Evolutionary conservation across 2,113 vertebrate genomes (phyloP).

Genomic region (Chrysochloris asiatica): DNA sequence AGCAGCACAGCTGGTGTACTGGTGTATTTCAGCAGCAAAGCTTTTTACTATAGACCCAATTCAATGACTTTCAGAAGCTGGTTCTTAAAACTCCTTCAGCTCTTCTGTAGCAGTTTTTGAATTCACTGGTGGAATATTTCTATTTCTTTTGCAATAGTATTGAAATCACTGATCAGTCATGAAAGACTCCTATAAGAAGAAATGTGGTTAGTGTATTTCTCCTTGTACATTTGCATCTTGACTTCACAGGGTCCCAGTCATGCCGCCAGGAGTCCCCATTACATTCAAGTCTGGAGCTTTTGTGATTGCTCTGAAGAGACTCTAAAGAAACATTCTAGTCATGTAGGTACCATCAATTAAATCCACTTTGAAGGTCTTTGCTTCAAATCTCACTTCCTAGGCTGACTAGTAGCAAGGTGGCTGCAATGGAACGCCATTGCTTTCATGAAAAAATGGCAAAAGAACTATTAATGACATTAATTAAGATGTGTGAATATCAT

Average conservation of each 20-base stretch:
- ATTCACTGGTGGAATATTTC: neutral
- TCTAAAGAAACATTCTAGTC: constrained; percentile 65
- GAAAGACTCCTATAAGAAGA: neutral
- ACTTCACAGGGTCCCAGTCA: neutral
- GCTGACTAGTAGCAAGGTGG: constrained; percentile 67
- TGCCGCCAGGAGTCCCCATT: neutral
- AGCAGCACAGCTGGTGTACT: too few relatives aligned
- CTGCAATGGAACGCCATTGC: constrained; percentile 13
- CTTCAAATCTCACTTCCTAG: constrained; percentile 55
- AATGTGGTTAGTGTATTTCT: neutral
- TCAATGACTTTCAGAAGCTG: neutral
- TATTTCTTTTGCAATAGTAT: neutral
- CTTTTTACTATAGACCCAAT: neutral
- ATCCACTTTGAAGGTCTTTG: constrained; percentile 65
- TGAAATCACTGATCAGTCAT: neutral
- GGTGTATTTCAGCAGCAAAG: neutral
- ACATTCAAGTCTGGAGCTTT: neutral
- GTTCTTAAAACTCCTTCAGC: neutral
- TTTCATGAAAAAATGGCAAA: constrained; percentile 64
- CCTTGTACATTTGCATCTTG: neutral
- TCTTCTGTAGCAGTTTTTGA: neutral
- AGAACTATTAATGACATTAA: constrained; percentile 71
- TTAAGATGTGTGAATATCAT: constrained; percentile 78
- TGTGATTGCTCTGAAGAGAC: constrained; percentile 18
- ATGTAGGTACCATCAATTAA: constrained; percentile 63